Percentiles rank a stretch among this genome's conserved stretches.
These are phyloP conservation scores for Cyprinodon brontotheroides DNA, from an alignment of 2,113 vertebrate species.

Conservation along the genomic window DNA sequence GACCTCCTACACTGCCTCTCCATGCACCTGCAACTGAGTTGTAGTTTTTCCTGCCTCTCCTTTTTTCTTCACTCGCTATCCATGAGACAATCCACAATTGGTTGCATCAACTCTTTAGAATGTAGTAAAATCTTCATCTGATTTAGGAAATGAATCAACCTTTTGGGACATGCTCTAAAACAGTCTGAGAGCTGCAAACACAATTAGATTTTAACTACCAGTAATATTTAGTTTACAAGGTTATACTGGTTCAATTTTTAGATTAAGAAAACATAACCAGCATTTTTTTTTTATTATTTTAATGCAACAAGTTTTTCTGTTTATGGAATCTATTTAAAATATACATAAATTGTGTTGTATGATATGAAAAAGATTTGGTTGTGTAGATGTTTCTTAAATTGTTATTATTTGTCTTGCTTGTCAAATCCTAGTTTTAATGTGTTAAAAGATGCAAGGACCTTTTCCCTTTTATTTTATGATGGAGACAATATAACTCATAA, in stretches of 20 bases:
- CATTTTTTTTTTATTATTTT: too few relatives aligned
- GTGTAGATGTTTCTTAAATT: slow-evolving; percentile 29
- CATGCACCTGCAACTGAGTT: slow-evolving; percentile 31
- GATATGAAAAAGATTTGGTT: too few relatives aligned
- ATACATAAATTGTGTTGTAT: too few relatives aligned
- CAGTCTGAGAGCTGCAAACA: slow-evolving; percentile 9
- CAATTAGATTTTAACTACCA: background rate
- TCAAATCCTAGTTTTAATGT: slow-evolving; percentile 24
- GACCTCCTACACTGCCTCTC: slow-evolving; percentile 45
- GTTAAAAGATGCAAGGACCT: too few relatives aligned
- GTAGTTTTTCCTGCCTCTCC: slow-evolving; percentile 14
- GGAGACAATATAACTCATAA: too few relatives aligned
- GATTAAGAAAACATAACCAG: background rate
- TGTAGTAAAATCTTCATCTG: background rate
- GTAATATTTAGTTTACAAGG: background rate
- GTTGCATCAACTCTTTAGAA: slow-evolving; percentile 16
- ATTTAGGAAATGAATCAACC: background rate
- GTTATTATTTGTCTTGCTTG: slow-evolving; percentile 29
- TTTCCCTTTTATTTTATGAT: too few relatives aligned
- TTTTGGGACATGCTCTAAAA: background rate
- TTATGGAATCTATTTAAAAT: too few relatives aligned
- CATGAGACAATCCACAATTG: slow-evolving; percentile 31
- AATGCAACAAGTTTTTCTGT: too few relatives aligned
- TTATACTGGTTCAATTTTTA: background rate
- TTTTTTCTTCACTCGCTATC: slow-evolving; percentile 36